A percentile compares a stretch with the other conserved stretches of the same genome.
Evolutionary conservation across 1,140 invertebrate genomes (phyloP).

Genomic region (Drosophila ohnishii): DNA sequence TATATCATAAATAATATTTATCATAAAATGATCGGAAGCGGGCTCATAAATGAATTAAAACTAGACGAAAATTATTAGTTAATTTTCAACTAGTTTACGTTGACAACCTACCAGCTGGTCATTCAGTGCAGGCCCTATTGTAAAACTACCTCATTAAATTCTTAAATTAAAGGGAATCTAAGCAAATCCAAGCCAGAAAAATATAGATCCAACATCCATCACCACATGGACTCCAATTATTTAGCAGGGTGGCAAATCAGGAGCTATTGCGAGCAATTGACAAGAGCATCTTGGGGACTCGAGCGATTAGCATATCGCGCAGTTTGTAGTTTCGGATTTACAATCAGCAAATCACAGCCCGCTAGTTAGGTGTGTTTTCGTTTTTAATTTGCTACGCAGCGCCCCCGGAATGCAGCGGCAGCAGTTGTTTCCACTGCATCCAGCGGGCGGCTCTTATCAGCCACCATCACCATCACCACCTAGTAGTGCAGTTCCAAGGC

Average conservation of each 20-base stretch:
- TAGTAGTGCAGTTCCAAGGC: slow-evolving; percentile 29
- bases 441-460: slow-evolving; percentile 51
- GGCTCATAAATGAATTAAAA: too few species aligned
- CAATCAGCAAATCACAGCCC: slow-evolving; percentile 35
- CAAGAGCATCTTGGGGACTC: slow-evolving; percentile 1
- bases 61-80: too few species aligned
- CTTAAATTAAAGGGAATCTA: neutral
- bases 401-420: slow-evolving; percentile 34
- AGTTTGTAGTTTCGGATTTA: slow-evolving; percentile 35
- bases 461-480: neutral
- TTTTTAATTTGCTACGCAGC: slow-evolving; percentile 51
- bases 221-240: neutral
- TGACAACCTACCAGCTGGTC: too few species aligned
- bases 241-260: slow-evolving; percentile 37
- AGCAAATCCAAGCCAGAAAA: too few species aligned
- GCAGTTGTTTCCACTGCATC: slow-evolving; percentile 42
- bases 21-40: too few species aligned
- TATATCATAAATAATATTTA: too few species aligned
- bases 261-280: slow-evolving; percentile 53
- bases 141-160: neutral
- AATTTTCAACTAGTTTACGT: too few species aligned
- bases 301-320: slow-evolving; percentile 49
- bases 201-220: neutral
- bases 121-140: too few species aligned
- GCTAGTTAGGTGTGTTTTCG: slow-evolving; percentile 46